Percentiles rank a stretch among this genome's conserved stretches.
Evolutionary conservation across 2,797 vertebrate species (phyloP).

Genomic region (Vireo griseus): DNA sequence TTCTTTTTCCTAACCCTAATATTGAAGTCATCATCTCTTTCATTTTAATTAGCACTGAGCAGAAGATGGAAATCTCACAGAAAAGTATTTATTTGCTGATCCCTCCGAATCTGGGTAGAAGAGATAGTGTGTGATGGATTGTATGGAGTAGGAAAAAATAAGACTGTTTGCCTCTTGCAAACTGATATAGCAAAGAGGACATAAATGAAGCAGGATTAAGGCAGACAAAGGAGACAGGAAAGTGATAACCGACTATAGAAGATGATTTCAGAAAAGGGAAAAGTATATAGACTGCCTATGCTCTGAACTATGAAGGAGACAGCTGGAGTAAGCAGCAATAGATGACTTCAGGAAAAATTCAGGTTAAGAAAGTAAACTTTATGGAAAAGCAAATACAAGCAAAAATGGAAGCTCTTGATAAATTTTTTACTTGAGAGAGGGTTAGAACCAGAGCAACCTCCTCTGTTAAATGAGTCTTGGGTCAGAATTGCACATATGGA

Average conservation of each 20-base stretch:
- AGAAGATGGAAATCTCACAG: slow-evolving; percentile 19
- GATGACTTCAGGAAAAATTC: background rate
- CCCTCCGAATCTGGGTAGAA: background rate
- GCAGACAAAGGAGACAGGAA: background rate
- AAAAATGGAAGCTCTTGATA: background rate
- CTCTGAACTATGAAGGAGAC: background rate
- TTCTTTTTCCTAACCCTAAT: background rate
- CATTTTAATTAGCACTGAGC: background rate
- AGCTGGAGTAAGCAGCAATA: background rate
- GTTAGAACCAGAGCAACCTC: background rate
- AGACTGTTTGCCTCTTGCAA: background rate
- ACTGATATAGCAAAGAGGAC: background rate
- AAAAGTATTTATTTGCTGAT: slow-evolving; percentile 19
- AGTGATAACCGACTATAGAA: background rate
- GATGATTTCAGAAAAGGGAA: background rate
- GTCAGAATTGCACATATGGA: background rate
- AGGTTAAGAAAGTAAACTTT: background rate
- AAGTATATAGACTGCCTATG: background rate
- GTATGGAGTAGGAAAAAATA: background rate
- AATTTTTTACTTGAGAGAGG: background rate
- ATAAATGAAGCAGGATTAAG: background rate
- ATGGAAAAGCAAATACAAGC: background rate
- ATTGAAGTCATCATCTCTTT: background rate
- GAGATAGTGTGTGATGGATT: slow-evolving; percentile 47
- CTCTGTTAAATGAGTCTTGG: background rate